phyloP scores from a whole-genome alignment of 2,888 invertebrate species.

The Trachelus troglodyta region DNA sequence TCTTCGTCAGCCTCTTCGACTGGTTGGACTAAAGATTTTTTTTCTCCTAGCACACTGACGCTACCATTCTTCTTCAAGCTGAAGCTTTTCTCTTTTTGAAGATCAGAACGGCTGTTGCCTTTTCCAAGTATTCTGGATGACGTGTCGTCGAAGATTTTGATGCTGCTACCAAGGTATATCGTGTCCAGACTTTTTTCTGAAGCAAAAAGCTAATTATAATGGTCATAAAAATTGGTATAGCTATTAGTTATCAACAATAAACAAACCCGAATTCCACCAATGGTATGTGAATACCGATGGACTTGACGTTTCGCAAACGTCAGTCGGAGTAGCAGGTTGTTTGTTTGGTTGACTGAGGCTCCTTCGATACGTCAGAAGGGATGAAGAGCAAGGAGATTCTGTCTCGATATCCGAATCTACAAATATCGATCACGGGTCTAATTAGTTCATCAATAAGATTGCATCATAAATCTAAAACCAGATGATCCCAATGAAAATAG shows the following conservation, averaged over 20 bases:
- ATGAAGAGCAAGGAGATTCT: not conserved
- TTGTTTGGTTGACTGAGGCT: not conserved
- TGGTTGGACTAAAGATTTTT: slow-evolving; percentile 6
- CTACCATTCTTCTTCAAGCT: not conserved
- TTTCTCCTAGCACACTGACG: slow-evolving; percentile 4
- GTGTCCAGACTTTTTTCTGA: slow-evolving; percentile 63
- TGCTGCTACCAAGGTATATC: slow-evolving; percentile 72
- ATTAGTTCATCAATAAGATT: not conserved
- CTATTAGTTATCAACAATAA: not conserved
- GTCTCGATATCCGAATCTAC: not conserved
- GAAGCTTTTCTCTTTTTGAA: not conserved
- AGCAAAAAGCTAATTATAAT: not conserved
- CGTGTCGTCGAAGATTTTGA: slow-evolving; percentile 70
- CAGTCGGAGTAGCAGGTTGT: not conserved
- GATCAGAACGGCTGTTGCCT: not conserved
- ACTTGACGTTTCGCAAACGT: not conserved
- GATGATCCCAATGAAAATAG: not conserved
- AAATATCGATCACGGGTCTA: not conserved
- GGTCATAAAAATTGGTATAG: not conserved
- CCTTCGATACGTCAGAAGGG: not conserved
- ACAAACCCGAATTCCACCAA: not conserved
- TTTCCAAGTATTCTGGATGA: slow-evolving; percentile 16
- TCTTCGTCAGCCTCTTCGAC: slow-evolving; percentile 26
- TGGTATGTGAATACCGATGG: not conserved
- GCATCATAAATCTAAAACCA: not conserved